Base-by-base conservation (phyloP, 2,797 vertebrate genomes). In the Chlorospingus semifuscus region DNA sequence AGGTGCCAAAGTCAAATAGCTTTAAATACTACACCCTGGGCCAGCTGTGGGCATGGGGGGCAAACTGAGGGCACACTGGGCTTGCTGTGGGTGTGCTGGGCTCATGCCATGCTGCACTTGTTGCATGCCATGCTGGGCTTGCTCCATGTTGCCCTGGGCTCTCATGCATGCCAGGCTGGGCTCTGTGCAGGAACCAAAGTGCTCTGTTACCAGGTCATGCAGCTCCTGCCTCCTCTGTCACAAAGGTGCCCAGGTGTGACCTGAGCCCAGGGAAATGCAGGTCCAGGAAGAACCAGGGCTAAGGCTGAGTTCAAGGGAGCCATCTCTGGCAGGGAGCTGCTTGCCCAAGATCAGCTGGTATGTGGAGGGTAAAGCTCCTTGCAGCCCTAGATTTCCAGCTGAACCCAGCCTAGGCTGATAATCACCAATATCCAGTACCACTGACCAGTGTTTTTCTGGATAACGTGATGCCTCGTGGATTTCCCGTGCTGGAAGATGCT, bases 401-500 rank as follows among this genome's bases (percentile, higher is more conserved):
- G 65, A 52, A 11, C 12, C 36, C 72, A 59, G 59, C 47, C 56
- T 1, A 7, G 61, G 47, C 59, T 69, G 77, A 26, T 5, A 14
- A 15, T 12, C 44, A 22, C 1, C 52, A 8, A 4, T 29, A n/a
- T 36, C 46, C 22, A 0, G 19, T 26, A 34, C 47, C 42, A 1
- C 4, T 9, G 46, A 16, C 2, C 37, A 3, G 4, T 3, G 55
- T 4, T 60, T 60, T 63, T 17, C 10, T 6, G 36, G 26, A 26
- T 64, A 39, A 5, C 2, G 0, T 7, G 39, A 65, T 29, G 47
- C 7, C 29, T 61, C 42, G 0, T 15, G 60, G 41, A 24, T 56
- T 80, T 87, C 32, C 60, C 27, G 4, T 34, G 39, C 91, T 44
- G 32, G 49, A 55, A 46, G 53, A 30, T 27, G 32, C 37, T 41